Evolutionary conservation across 1,140 invertebrate species (phyloP), one percentile per base, ranked within the genome.

Genomic region (Drosophila sp.): DNA sequence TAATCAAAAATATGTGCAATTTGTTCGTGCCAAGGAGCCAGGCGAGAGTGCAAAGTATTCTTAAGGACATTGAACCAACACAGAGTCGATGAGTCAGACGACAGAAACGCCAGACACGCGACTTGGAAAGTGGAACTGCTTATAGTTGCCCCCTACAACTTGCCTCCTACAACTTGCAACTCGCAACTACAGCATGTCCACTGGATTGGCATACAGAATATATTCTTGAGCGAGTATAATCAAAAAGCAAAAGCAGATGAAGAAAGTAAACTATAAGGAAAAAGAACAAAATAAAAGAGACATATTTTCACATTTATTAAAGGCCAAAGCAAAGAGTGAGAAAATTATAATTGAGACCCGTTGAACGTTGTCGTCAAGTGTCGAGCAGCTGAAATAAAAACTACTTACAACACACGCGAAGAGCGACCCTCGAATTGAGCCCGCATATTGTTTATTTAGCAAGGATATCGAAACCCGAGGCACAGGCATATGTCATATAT

Each of bases 381-480:
- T 51, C 45, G 51, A 51, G 57, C 48, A 70, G 58, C 56, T 72
- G 70, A 54, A 72, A 67, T 54, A 72, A 67, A 67, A 72, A 72
- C 38, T 51, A 43, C 29, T 59, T 21, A 25, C 43, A 50, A 58
- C 64, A 53, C 50, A 41, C 34, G 13, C 32, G 41, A 13, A 38
- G 53, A 13, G 36, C 38, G 36, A 53, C 18, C 70, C 56, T 54
- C 45, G 45, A 70, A 69, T 45, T 18, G 29, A 54, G 65, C 72
- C 72, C 72, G 72, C 66, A 74, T 63, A 74, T 74, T 74, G 72
- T 74, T 74, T 74, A 74, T 71, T 74, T 70, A 70, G 72, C 67
- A 70, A 74, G 72, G 72, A 74, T 74, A 74, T 74, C 58, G 72
- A 70, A 61, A 50, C 54, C 50, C 40, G 25, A 69, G 71, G 51